Conservation (phyloP, 2,797 vertebrate genomes). For the Siniperca scherzeri region DNA sequence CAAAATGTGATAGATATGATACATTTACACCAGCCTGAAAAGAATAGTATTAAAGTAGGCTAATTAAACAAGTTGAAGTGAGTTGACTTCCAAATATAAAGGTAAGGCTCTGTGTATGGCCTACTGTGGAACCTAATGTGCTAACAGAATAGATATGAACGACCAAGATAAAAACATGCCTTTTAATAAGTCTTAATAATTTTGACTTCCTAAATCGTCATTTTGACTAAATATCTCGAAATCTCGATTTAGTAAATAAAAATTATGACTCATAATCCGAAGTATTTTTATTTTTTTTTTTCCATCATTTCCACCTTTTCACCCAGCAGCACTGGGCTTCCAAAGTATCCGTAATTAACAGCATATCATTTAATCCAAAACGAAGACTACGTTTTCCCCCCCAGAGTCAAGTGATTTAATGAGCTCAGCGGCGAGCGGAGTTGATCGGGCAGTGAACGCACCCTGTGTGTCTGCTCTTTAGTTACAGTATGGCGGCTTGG, state of each 20-base stretch:
- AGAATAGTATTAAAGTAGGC: not conserved
- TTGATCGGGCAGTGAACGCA: slow-evolving; percentile 67
- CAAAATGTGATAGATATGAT: not conserved
- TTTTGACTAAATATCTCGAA: not conserved
- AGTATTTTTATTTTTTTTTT: not conserved
- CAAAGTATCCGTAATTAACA: rapidly evolving
- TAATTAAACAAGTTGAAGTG: not conserved
- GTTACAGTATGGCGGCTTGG: slow-evolving; percentile 85
- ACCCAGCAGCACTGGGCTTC: not conserved
- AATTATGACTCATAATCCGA: not conserved
- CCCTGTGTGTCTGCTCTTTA: slow-evolving; percentile 76
- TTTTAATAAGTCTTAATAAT: too few species aligned
- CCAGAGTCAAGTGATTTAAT: not conserved
- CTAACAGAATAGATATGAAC: not conserved
- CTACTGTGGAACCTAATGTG: not conserved
- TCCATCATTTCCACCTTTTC: not conserved
- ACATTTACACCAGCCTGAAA: not conserved
- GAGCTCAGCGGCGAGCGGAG: slow-evolving; percentile 26
- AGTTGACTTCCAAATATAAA: not conserved
- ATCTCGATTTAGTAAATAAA: not conserved
- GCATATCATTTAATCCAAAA: not conserved
- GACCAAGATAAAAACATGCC: not conserved
- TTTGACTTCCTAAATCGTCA: too few species aligned
- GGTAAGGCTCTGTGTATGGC: too few species aligned
- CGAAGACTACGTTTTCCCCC: not conserved